A percentile compares a stretch with the other conserved stretches of the same genome.
phyloP scores from a whole-genome alignment of 2,797 vertebrate genomes.

The Gymnocypris eckloni region DNA sequence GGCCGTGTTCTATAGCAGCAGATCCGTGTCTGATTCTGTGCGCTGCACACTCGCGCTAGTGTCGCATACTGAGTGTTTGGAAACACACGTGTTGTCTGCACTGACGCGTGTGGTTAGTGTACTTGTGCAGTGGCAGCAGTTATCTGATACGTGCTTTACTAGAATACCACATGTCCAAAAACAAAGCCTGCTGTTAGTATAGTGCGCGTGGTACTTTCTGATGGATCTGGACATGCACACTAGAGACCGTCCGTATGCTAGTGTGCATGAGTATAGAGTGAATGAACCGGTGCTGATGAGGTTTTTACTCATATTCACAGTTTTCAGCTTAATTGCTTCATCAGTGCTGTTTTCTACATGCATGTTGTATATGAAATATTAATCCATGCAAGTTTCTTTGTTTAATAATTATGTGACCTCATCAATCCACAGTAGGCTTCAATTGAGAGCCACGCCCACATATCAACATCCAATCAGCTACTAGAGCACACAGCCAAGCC shows the following conservation, averaged over 20 bases:
- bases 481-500: neutral
- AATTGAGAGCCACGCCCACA: neutral
- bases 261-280: neutral
- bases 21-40: neutral
- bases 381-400: neutral
- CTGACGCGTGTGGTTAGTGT: neutral
- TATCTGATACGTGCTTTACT: neutral
- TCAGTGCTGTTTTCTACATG: neutral
- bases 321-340: neutral
- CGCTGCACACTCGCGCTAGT: neutral
- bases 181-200: neutral
- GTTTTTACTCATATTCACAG: neutral
- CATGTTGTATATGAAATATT: neutral
- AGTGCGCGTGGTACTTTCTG: neutral
- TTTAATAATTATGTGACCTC: neutral
- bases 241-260: neutral
- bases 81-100: neutral
- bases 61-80: constrained; percentile 10
- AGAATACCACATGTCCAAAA: neutral
- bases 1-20: neutral
- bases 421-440: neutral
- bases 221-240: neutral
- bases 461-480: neutral
- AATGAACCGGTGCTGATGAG: neutral
- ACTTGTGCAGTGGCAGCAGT: constrained; percentile 61